A percentile compares a stretch with the other conserved stretches of the same genome.
Evolutionary conservation across 2,797 vertebrate species (phyloP).

Genomic region (Scarus forsteni): DNA sequence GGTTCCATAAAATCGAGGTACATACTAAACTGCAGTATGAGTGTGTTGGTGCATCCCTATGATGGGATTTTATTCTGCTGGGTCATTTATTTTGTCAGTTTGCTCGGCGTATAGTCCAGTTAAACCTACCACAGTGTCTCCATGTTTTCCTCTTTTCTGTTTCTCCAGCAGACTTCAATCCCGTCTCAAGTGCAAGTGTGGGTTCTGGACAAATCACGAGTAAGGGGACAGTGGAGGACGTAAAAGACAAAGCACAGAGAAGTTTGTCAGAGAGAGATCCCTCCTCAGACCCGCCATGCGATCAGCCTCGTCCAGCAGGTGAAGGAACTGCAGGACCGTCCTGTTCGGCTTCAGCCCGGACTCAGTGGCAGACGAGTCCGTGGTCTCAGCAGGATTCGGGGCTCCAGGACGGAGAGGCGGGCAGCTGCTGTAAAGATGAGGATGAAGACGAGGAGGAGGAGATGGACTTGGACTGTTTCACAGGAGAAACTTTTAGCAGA

Average conservation of each 20-base stretch:
- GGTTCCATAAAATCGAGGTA: too few species aligned
- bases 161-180: slow-evolving; percentile 53
- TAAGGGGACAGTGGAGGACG: slow-evolving; percentile 40
- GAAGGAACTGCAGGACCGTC: slow-evolving; percentile 36
- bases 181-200: slow-evolving; percentile 28
- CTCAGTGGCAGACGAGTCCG: slow-evolving; percentile 86
- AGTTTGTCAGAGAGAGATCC: slow-evolving; percentile 7
- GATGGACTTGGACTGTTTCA: slow-evolving; percentile 82
- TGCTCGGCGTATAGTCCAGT: too few species aligned
- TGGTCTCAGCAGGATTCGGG: slow-evolving; percentile 73
- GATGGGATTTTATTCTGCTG: too few species aligned
- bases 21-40: too few species aligned
- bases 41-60: too few species aligned
- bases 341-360: slow-evolving; percentile 73
- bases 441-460: slow-evolving; percentile 79
- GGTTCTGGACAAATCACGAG: background rate
- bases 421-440: slow-evolving; percentile 64
- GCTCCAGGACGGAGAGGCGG: slow-evolving; percentile 63
- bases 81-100: too few species aligned
- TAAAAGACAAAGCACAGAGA: slow-evolving; percentile 58
- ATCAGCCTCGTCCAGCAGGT: slow-evolving; percentile 27
- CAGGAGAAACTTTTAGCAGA: slow-evolving; percentile 75
- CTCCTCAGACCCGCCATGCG: slow-evolving; percentile 19
- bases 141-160: slow-evolving; percentile 8
- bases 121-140: background rate